Evolutionary conservation across 2,797 vertebrate species (phyloP), one percentile per base, ranked within the genome.

Genomic region (Erithacus rubecula): DNA sequence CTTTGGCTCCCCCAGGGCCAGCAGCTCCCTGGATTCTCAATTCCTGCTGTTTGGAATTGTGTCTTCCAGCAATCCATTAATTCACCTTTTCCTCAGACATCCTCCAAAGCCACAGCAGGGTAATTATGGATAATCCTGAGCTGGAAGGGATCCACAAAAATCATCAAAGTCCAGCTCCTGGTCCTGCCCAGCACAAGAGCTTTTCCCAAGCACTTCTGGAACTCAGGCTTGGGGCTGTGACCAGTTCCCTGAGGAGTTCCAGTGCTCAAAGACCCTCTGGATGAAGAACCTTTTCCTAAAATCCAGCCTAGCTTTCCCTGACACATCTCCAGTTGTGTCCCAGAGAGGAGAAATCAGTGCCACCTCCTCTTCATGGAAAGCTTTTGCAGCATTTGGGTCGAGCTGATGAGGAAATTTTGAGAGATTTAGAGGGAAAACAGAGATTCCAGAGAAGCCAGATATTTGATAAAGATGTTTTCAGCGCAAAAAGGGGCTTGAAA

Each of bases 331-430:
- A 34, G n/a, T 12, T 12, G 16, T 26, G 27, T 56, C 11, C n/a
- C 0, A 34, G 23, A 27, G 64, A 20, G 71, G 37, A 44, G 58
- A 52, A 70, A 39, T 46, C 0, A 1, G 8, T 56, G 56, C 24
- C 55, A 69, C 36, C 23, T 83, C 56, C 26, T 1, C 26, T 52
- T 41, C 59, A 2, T 2, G 36, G 62, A 37, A 83, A 92, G 19
- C 11, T 37, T 78, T 67, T 47, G 37, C 56, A 83, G 26, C 20
- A 10, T 68, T 89, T 62, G 44, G 39, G 52, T 46, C 0, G 1
- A 63, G 63, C 34, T 76, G 67, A n/a, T 82, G 67, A 72, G 75
- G 71, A 70, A 39, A 21, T 56, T 37, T 22, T 9, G 51, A 51
- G n/a, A 32, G 29, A 19, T 60, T 91, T 82, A 2, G 22, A 56